Evolutionary conservation across 2,888 invertebrate genomes (phyloP).

Genomic region (Amphipyra berbera): DNA sequence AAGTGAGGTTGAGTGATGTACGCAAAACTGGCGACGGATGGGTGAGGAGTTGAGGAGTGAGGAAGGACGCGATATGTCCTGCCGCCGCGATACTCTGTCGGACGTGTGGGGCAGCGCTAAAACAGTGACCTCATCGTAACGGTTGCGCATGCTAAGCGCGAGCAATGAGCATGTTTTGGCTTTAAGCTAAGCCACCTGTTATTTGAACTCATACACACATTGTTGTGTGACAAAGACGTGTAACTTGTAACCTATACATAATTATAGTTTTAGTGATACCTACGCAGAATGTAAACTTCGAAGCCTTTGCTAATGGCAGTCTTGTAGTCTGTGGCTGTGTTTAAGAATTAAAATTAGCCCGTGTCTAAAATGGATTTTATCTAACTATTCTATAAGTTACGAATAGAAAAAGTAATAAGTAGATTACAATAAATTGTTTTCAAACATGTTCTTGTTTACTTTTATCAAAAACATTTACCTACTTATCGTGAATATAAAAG

Average conservation of each 20-base stretch:
- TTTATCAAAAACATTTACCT: too few relatives aligned
- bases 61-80: slow-evolving; percentile 60
- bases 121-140: slow-evolving; percentile 75
- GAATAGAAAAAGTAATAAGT: too few relatives aligned
- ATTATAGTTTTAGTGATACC: background rate
- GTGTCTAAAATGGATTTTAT: too few relatives aligned
- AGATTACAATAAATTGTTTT: too few relatives aligned
- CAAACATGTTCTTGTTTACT: too few relatives aligned
- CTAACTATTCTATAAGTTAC: too few relatives aligned
- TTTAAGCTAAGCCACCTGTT: slow-evolving; percentile 53
- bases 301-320: slow-evolving; percentile 19
- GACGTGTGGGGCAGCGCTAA: slow-evolving; percentile 71
- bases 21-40: slow-evolving; percentile 53
- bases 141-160: slow-evolving; percentile 62
- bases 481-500: too few relatives aligned
- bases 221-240: slow-evolving; percentile 43
- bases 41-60: slow-evolving; percentile 29
- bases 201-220: slow-evolving; percentile 38
- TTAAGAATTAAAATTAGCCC: too few relatives aligned
- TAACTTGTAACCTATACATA: slow-evolving; percentile 12
- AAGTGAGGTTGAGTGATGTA: slow-evolving; percentile 62
- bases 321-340: slow-evolving; percentile 11
- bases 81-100: slow-evolving; percentile 63
- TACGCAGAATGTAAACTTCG: too few relatives aligned
- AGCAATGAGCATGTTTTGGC: slow-evolving; percentile 51